A percentile compares a stretch with the other conserved stretches of the same genome.
Evolutionary conservation across 2,113 vertebrate species (phyloP).

Genomic region (Phainopepla nitens): DNA sequence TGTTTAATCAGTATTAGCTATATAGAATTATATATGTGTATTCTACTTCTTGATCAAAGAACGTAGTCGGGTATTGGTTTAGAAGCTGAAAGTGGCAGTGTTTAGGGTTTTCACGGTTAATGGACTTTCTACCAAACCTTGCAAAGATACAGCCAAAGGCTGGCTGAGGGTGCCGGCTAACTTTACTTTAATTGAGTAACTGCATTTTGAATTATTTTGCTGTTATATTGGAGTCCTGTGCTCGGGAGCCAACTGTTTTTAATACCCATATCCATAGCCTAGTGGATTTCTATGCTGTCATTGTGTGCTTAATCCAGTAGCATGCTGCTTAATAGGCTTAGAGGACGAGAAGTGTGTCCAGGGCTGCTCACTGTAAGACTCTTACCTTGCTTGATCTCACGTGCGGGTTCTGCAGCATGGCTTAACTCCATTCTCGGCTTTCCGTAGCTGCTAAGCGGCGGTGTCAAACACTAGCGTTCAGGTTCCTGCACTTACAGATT

Average conservation of each 20-base stretch:
- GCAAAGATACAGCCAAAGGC: slow-evolving; percentile 63
- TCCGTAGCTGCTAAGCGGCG: slow-evolving; percentile 20
- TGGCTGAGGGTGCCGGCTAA: slow-evolving; percentile 79
- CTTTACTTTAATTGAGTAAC: slow-evolving; percentile 74
- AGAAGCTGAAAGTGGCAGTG: slow-evolving; percentile 85
- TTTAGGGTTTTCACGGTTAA: slow-evolving; percentile 81
- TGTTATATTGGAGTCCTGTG: slow-evolving; percentile 68
- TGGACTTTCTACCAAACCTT: slow-evolving; percentile 72
- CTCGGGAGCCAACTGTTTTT: slow-evolving; percentile 74
- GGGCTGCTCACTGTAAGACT: slow-evolving; percentile 54
- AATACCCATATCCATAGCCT: slow-evolving; percentile 70
- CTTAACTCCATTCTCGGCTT: not conserved
- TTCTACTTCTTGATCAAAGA: slow-evolving; percentile 90
- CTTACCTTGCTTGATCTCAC: slow-evolving; percentile 53
- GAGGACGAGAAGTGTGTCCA: slow-evolving; percentile 44
- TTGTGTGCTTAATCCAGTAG: slow-evolving; percentile 65
- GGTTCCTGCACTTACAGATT: not conserved
- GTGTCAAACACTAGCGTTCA: slow-evolving; percentile 42
- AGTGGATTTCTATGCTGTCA: slow-evolving; percentile 65
- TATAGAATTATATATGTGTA: slow-evolving; percentile 92
- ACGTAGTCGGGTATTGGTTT: slow-evolving; percentile 88
- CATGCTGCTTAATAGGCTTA: slow-evolving; percentile 68
- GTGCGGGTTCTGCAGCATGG: slow-evolving; percentile 44
- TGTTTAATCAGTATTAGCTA: slow-evolving; percentile 95
- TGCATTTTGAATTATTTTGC: slow-evolving; percentile 72